phyloP scores from a whole-genome alignment of 1,140 invertebrate genomes.

The Muscidifurax raptorellus region DNA sequence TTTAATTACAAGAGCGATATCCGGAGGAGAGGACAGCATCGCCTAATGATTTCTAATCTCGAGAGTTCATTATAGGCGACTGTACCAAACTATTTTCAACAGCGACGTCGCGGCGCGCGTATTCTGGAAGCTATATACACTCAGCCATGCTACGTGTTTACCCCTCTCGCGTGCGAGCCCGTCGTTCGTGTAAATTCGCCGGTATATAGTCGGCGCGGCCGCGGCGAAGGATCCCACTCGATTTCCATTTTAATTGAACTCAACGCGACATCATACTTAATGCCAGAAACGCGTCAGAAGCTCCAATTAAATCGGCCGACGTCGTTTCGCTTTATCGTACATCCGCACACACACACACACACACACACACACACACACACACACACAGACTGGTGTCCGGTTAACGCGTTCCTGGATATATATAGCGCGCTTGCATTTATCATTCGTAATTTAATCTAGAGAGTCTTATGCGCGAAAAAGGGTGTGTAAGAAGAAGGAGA shows the following conservation, averaged over 20 bases:
- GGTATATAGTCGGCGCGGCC: conserved; percentile 15
- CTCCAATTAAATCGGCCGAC: conserved; percentile 69
- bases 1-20: conserved; percentile 70
- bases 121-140: conserved; percentile 33
- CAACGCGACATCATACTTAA: conserved; percentile 74
- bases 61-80: conserved; percentile 67
- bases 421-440: background rate
- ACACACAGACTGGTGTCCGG: conserved; percentile 6
- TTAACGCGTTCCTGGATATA: conserved; percentile 2
- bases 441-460: conserved; percentile 32
- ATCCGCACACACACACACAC: conserved; percentile 39
- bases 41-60: conserved; percentile 68
- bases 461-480: background rate
- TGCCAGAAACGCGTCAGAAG: conserved; percentile 69
- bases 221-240: conserved; percentile 59
- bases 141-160: background rate
- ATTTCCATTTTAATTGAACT: conserved; percentile 76
- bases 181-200: conserved; percentile 48
- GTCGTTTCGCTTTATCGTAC: conserved; percentile 65
- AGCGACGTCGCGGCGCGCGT: conserved; percentile 29
- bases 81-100: conserved; percentile 62
- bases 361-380: background rate
- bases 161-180: conserved; percentile 26
- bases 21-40: conserved; percentile 50
- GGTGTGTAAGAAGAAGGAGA: background rate